Percentiles rank a stretch among this genome's conserved stretches.
phyloP scores from a whole-genome alignment of 2,888 invertebrate species.

The Lypha dubia region DNA sequence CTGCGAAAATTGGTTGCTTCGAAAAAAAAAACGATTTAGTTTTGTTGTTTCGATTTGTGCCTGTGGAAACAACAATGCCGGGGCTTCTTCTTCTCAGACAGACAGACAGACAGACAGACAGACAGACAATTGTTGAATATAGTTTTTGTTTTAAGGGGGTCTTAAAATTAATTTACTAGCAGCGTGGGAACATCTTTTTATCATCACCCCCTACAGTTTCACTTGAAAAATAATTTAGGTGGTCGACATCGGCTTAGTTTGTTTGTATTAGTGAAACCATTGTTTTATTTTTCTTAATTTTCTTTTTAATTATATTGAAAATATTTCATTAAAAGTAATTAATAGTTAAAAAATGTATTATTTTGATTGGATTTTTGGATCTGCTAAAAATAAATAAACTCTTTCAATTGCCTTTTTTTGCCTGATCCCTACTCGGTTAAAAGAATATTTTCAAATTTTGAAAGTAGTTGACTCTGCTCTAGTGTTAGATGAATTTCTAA shows the following conservation, averaged over 20 bases:
- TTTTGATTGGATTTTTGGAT: neutral
- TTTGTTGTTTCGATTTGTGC: conserved; percentile 12
- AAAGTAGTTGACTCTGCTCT: no score
- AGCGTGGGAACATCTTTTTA: conserved; percentile 64
- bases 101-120: conserved; percentile 34
- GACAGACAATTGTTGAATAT: conserved; percentile 36
- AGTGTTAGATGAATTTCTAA: no score
- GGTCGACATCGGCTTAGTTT: conserved; percentile 25
- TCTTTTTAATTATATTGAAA: neutral
- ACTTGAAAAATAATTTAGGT: conserved; percentile 40
- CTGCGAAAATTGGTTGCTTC: conserved; percentile 32
- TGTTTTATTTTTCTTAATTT: neutral
- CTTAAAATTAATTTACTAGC: conserved; percentile 2
- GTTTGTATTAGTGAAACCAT: neutral
- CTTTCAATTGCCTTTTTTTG: no score
- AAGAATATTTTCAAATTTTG: no score
- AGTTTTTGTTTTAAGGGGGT: conserved; percentile 19
- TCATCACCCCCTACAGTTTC: conserved; percentile 58
- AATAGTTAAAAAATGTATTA: neutral
- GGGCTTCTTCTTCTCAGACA: conserved; percentile 26
- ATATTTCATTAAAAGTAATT: conserved; percentile 6
- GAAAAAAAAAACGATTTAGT: conserved; percentile 31
- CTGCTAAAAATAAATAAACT: no score
- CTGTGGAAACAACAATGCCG: conserved; percentile 40
- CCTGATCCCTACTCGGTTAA: no score